Conservation (phyloP, 2,797 vertebrate genomes). For the Enteromius argenteus region DNA sequence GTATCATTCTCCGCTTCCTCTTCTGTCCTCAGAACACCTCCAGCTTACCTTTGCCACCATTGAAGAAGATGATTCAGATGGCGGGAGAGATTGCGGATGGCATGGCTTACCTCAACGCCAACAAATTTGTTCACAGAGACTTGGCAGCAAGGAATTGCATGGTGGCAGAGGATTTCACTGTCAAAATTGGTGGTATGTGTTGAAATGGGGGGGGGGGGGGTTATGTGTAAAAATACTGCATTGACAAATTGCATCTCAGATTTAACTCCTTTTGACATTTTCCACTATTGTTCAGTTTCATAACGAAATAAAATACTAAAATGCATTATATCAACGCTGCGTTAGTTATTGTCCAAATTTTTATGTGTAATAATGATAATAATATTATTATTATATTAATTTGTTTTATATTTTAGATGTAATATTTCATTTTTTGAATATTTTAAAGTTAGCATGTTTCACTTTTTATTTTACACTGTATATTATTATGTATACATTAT, state of each 20-base stretch:
- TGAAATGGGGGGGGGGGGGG: neutral
- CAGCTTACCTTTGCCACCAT: slow-evolving; percentile 85
- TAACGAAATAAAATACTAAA: neutral
- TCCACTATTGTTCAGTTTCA: neutral
- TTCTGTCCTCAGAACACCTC: slow-evolving; percentile 81
- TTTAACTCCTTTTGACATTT: neutral
- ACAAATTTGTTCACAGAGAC: slow-evolving; percentile 99
- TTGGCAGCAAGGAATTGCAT: slow-evolving; percentile 98
- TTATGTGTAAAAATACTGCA: neutral
- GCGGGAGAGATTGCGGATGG: slow-evolving; percentile 96
- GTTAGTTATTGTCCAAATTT: neutral
- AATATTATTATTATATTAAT: neutral
- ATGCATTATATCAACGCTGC: neutral
- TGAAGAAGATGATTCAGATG: slow-evolving; percentile 99
- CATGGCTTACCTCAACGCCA: slow-evolving; percentile 98
- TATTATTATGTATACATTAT: neutral
- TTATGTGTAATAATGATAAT: neutral
- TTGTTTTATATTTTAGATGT: neutral
- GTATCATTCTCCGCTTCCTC: neutral
- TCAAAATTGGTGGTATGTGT: slow-evolving; percentile 93
- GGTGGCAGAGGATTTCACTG: slow-evolving; percentile 96
- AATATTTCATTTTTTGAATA: neutral
- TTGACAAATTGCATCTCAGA: neutral
- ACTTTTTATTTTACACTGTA: neutral
- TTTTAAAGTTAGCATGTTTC: neutral